A percentile compares a stretch with the other conserved stretches of the same genome.
These are phyloP conservation scores for Mormyrops boulengeri DNA, from an alignment of 2,797 vertebrate species.

Conservation along the genomic window DNA sequence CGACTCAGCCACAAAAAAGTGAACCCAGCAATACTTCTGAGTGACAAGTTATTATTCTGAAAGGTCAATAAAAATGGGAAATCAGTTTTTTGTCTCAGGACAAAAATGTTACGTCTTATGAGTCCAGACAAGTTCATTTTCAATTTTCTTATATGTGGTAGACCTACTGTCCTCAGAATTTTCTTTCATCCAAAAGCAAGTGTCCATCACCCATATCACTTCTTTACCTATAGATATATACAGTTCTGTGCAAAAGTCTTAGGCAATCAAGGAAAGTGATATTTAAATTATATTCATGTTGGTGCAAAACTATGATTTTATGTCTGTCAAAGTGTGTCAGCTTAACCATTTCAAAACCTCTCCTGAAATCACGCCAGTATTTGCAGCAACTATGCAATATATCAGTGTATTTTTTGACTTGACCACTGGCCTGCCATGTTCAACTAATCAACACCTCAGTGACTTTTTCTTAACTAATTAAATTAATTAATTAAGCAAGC, in stretches of 20 bases:
- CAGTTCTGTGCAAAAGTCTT: not conserved
- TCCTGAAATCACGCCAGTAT: not conserved
- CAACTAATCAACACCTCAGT: not conserved
- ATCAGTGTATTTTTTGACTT: not conserved
- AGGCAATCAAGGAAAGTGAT: not conserved
- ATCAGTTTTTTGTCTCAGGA: not conserved
- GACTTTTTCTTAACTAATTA: not conserved
- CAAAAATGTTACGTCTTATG: not conserved
- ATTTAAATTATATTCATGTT: not conserved
- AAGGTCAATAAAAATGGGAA: not conserved
- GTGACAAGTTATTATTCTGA: not conserved
- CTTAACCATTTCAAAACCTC: not conserved
- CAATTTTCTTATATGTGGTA: not conserved
- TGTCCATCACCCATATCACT: not conserved
- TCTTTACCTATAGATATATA: not conserved
- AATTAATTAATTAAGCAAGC: not conserved
- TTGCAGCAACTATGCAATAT: not conserved
- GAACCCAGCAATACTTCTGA: not conserved
- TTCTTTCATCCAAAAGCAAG: not conserved
- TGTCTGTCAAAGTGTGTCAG: not conserved
- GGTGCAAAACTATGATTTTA: not conserved
- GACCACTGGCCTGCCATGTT: not conserved
- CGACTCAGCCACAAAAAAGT: not conserved
- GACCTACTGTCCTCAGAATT: not conserved
- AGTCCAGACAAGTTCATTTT: not conserved